Percentiles rank a stretch among this genome's conserved stretches.
phyloP scores from a whole-genome alignment of 2,888 invertebrate genomes.

The Ischnus inquisitorius region DNA sequence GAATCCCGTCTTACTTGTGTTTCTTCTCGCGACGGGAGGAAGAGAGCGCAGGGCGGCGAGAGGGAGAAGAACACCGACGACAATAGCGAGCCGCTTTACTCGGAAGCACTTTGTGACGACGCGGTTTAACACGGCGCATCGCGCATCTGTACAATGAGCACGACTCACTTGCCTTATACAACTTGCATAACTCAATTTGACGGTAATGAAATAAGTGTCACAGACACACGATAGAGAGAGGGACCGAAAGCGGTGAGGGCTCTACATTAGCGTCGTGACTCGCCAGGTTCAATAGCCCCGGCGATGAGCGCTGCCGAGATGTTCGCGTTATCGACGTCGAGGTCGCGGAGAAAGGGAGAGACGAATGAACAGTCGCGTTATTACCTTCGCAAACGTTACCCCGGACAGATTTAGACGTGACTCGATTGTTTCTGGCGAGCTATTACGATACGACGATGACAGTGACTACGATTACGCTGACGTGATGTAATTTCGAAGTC shows the following conservation, averaged over 20 bases:
- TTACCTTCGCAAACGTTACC: conserved; percentile 35
- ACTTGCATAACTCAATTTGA: conserved; percentile 77
- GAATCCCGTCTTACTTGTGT: conserved; percentile 25
- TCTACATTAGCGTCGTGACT: conserved; percentile 50
- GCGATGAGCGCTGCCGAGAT: conserved; percentile 37
- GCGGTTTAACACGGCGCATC: conserved; percentile 22
- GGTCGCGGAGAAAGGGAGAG: conserved; percentile 33
- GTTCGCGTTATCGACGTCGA: conserved; percentile 19
- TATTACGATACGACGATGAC: conserved; percentile 50
- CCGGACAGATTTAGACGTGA: conserved; percentile 34
- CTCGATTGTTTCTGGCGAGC: conserved; percentile 48
- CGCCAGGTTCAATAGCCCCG: conserved; percentile 62
- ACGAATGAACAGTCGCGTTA: conserved; percentile 22
- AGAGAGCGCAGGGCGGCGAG: background rate
- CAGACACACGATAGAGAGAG: conserved; percentile 52
- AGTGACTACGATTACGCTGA: conserved; percentile 22
- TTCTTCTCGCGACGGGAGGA: background rate
- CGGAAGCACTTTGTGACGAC: conserved; percentile 49
- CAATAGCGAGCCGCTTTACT: conserved; percentile 45
- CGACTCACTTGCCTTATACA: conserved; percentile 54
- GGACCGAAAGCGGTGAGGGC: conserved; percentile 10
- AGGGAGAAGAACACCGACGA: conserved; percentile 1
- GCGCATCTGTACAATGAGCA: conserved; percentile 25
- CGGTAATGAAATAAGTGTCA: conserved; percentile 78
- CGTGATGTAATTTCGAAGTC: conserved; percentile 30